Conservation (phyloP, 2,888 invertebrate species). For the Halictus ligatus region DNA sequence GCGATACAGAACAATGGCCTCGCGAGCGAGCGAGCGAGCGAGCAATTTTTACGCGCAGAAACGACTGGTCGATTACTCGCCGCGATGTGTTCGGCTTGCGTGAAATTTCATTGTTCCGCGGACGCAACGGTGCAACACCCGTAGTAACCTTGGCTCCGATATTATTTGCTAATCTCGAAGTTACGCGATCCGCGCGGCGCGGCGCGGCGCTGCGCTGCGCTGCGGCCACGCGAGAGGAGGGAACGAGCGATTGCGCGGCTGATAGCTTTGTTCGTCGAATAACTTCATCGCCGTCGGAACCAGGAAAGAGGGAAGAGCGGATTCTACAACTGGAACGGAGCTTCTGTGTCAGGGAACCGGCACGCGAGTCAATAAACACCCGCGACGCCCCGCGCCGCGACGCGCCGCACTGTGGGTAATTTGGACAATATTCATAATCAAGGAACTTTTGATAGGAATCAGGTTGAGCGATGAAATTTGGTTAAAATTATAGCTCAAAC, state of each 20-base stretch:
- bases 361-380: constrained; percentile 14
- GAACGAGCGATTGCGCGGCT: constrained; percentile 40
- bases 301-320: constrained; percentile 52
- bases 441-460: too few species aligned
- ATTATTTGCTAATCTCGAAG: constrained; percentile 77
- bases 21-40: constrained; percentile 65
- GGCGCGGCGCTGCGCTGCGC: constrained; percentile 16
- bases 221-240: constrained; percentile 18
- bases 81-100: constrained; percentile 62
- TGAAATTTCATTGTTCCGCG: constrained; percentile 73
- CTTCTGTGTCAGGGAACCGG: constrained; percentile 13
- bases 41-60: constrained; percentile 71
- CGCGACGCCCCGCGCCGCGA: neutral
- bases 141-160: constrained; percentile 81
- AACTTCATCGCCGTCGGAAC: constrained; percentile 53
- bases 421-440: too few species aligned
- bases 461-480: too few species aligned
- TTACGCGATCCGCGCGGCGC: constrained; percentile 51
- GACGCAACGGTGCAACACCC: constrained; percentile 62
- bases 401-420: too few species aligned
- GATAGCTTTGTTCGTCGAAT: constrained; percentile 66
- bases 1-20: constrained; percentile 61
- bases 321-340: constrained; percentile 36
- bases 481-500: too few species aligned
- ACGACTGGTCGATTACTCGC: constrained; percentile 52